Conservation (phyloP, 2,888 invertebrate genomes). For the Protophormia terraenovae region DNA sequence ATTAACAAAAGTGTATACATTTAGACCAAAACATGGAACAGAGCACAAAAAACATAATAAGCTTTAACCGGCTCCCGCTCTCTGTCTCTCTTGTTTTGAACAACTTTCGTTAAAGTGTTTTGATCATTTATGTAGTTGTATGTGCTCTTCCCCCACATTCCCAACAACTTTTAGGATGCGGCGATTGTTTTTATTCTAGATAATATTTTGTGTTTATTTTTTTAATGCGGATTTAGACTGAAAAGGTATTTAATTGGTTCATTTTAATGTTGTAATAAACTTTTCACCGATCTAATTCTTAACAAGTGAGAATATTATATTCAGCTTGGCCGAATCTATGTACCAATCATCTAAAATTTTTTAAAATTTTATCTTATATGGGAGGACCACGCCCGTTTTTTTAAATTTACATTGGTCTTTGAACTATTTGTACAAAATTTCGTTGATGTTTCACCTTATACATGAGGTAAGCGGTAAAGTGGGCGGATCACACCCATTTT, state of each 20-base stretch:
- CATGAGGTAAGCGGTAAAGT: too few species aligned
- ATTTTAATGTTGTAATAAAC: too few species aligned
- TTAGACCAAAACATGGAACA: constrained; percentile 13
- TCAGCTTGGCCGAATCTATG: too few species aligned
- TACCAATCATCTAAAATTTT: too few species aligned
- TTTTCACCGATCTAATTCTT: too few species aligned
- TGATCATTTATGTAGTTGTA: constrained; percentile 22
- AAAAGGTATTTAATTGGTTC: not conserved
- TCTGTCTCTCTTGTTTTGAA: not conserved
- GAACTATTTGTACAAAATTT: too few species aligned
- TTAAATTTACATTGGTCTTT: too few species aligned
- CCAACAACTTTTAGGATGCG: not conserved
- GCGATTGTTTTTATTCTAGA: not conserved
- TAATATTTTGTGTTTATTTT: not conserved
- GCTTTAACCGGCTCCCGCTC: constrained; percentile 27
- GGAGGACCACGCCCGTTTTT: too few species aligned
- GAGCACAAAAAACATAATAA: constrained; percentile 1
- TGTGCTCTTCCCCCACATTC: not conserved
- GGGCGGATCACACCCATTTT: too few species aligned
- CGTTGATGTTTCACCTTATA: too few species aligned
- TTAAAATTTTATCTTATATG: too few species aligned
- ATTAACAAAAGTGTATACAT: not conserved
- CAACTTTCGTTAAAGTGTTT: not conserved
- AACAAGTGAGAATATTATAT: too few species aligned
- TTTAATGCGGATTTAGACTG: not conserved